These are phyloP conservation scores for Leptinotarsa peninsularis DNA, from an alignment of 2,888 invertebrate genomes.

Conservation along the genomic window DNA sequence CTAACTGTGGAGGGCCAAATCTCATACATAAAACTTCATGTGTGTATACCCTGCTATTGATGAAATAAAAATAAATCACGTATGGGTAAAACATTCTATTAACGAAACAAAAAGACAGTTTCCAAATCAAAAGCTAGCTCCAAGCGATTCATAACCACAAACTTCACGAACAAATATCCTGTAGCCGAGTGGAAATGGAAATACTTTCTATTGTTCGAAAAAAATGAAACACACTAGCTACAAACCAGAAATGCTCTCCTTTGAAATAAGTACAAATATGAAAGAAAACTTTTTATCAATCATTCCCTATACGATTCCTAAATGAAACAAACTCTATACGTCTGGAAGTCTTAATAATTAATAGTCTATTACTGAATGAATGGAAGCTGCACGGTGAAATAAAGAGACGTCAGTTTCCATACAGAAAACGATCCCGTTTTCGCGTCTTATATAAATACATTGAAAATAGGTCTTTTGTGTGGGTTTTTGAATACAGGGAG, in stretches of 20 bases:
- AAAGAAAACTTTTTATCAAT: constrained; percentile 48
- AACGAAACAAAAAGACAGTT: constrained; percentile 3
- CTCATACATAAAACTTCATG: background rate
- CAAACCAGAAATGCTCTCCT: constrained; percentile 21
- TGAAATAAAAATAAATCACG: background rate
- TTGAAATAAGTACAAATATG: constrained; percentile 46
- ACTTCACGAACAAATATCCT: constrained; percentile 20
- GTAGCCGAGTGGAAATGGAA: constrained; percentile 16
- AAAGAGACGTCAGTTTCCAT: constrained; percentile 51
- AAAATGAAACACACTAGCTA: constrained; percentile 10
- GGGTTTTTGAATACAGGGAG: constrained; percentile 5
- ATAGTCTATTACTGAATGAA: constrained; percentile 55
- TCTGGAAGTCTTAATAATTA: constrained; percentile 52
- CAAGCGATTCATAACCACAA: constrained; percentile 6
- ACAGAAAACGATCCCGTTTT: constrained; percentile 45
- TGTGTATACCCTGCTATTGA: background rate
- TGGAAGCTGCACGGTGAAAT: constrained; percentile 49
- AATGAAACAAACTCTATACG: constrained; percentile 50
- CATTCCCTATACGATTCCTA: constrained; percentile 48
- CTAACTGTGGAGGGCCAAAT: too few relatives aligned
- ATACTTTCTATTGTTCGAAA: constrained; percentile 23
- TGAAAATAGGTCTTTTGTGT: constrained; percentile 18
- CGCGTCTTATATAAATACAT: constrained; percentile 35
- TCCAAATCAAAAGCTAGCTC: background rate
- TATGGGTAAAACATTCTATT: background rate